phyloP scores from a whole-genome alignment of 2,113 vertebrate species.

The Lanius ludovicianus region DNA sequence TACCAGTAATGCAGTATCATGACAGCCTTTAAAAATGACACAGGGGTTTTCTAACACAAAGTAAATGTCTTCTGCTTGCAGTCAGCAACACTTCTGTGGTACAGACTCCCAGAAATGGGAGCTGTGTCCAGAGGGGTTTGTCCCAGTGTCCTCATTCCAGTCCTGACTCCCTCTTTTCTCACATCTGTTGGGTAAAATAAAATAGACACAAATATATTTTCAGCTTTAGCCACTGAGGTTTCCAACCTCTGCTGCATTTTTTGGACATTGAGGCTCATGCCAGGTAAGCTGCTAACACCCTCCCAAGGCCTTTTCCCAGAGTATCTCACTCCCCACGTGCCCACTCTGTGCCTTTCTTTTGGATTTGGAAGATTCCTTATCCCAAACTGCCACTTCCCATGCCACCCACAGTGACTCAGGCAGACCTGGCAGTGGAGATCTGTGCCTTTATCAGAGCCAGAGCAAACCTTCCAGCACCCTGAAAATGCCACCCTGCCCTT shows the following conservation, averaged over 20 bases:
- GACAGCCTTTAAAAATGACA: not conserved
- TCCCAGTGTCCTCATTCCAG: not conserved
- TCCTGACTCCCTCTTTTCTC: not conserved
- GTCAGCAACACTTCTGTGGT: not conserved
- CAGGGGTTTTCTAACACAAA: not conserved
- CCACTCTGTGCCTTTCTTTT: accelerated
- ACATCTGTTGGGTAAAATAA: accelerated
- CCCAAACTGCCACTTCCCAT: not conserved
- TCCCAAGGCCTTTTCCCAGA: not conserved
- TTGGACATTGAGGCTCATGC: accelerated
- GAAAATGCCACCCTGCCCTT: not conserved
- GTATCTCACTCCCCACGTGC: accelerated
- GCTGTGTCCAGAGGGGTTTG: not conserved
- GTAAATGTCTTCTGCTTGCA: not conserved
- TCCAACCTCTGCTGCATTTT: not conserved
- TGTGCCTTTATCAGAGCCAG: not conserved
- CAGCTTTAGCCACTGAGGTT: not conserved
- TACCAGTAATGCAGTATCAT: accelerated
- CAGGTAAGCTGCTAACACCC: not conserved
- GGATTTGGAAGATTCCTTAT: not conserved
- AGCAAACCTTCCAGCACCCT: not conserved
- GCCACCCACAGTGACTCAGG: not conserved
- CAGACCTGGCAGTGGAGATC: not conserved
- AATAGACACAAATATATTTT: not conserved
- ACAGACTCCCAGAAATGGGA: not conserved